Evolutionary conservation across 2,113 vertebrate species (phyloP).

Genomic region (Odontesthes bonariensis): DNA sequence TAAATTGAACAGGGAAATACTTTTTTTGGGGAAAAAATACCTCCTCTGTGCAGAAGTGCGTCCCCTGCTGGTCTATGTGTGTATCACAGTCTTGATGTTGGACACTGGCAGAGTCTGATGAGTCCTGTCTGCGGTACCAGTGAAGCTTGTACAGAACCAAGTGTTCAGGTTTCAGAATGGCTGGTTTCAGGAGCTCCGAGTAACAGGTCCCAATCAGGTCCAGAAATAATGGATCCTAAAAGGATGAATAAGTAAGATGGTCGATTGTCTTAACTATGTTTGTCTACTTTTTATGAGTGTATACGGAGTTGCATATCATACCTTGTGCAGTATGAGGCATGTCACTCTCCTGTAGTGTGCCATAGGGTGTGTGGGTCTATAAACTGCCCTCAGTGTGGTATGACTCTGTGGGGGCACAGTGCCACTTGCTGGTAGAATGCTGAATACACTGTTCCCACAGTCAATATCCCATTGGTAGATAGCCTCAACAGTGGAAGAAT

Average conservation of each 20-base stretch:
- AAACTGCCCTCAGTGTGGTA: constrained; percentile 80
- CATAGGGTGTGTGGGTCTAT: constrained; percentile 85
- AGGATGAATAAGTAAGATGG: neutral
- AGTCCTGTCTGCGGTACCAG: constrained; percentile 77
- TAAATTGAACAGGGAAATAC: neutral
- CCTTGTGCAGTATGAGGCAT: constrained; percentile 92
- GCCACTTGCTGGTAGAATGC: constrained; percentile 83
- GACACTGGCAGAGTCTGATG: constrained; percentile 76
- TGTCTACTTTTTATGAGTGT: neutral
- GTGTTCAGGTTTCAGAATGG: constrained; percentile 84
- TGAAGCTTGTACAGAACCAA: constrained; percentile 83
- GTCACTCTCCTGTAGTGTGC: constrained; percentile 86
- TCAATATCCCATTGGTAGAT: constrained; percentile 91
- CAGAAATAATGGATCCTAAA: constrained; percentile 89
- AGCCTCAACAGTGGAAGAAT: constrained; percentile 80
- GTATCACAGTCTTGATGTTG: constrained; percentile 82
- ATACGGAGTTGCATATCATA: constrained; percentile 58
- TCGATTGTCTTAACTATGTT: neutral
- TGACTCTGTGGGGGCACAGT: constrained; percentile 78
- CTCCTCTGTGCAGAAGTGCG: constrained; percentile 66
- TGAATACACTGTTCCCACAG: constrained; percentile 89
- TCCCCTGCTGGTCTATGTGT: constrained; percentile 74
- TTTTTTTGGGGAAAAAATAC: constrained; percentile 2
- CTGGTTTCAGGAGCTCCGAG: constrained; percentile 84
- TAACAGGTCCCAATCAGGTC: constrained; percentile 94